Evolutionary conservation across 1,140 invertebrate genomes (phyloP).

Genomic region (Cyrtorhinus lividipennis): DNA sequence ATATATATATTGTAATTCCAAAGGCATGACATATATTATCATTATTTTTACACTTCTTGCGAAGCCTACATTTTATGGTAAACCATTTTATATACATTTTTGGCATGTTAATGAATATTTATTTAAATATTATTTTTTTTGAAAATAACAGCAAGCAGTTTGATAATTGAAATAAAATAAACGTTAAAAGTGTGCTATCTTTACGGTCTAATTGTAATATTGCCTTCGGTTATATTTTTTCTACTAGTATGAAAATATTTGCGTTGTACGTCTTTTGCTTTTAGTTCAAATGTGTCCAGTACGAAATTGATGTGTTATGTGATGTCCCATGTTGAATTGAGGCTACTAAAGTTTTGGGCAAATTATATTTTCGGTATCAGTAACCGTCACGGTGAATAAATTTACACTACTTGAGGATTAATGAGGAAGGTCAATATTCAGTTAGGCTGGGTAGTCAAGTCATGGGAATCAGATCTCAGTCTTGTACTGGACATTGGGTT

Average conservation of each 20-base stretch:
- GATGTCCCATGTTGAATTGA: too few relatives aligned
- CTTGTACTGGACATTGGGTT: too few relatives aligned
- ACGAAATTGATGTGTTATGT: neutral
- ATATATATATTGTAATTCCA: constrained; percentile 8
- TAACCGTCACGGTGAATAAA: too few relatives aligned
- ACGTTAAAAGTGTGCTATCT: neutral
- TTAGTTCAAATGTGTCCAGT: neutral
- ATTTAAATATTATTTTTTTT: constrained; percentile 9
- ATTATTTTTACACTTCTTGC: constrained; percentile 8
- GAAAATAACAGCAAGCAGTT: constrained; percentile 4
- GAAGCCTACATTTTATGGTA: constrained; percentile 5
- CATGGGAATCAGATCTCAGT: too few relatives aligned
- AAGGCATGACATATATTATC: constrained; percentile 5
- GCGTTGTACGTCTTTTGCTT: neutral
- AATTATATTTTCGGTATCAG: too few relatives aligned
- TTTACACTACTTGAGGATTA: too few relatives aligned
- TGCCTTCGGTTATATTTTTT: neutral
- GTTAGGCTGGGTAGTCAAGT: too few relatives aligned
- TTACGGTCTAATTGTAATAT: neutral
- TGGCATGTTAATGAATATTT: constrained; percentile 5
- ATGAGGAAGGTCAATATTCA: too few relatives aligned
- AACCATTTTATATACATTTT: constrained; percentile 5
- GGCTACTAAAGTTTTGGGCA: too few relatives aligned
- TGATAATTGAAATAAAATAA: neutral
- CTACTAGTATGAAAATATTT: neutral